Conservation (phyloP, 2,888 invertebrate genomes). For the Maniola hyperantus region DNA sequence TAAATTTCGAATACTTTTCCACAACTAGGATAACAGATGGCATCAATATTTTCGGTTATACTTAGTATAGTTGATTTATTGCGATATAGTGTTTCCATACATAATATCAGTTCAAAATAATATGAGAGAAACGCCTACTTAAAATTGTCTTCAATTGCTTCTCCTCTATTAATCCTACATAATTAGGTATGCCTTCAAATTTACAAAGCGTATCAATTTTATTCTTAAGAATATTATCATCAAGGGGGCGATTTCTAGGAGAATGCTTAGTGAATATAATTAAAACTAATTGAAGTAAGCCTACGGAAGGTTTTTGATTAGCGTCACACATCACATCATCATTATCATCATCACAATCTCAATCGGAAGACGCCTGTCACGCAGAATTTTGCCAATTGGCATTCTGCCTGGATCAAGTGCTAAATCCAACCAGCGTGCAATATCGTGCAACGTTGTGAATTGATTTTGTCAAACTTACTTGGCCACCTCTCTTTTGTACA, state of each 20-base stretch:
- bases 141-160: conserved; percentile 13
- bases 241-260: conserved; percentile 24
- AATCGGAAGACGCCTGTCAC: not conserved
- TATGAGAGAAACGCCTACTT: not conserved
- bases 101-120: not conserved
- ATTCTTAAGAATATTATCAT: conserved; percentile 22
- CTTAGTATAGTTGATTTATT: not conserved
- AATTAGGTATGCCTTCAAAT: conserved; percentile 28
- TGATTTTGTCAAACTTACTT: not conserved
- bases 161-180: conserved; percentile 26
- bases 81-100: not conserved
- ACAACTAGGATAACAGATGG: not conserved
- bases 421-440: not conserved
- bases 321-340: not conserved
- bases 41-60: not conserved
- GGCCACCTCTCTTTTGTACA: no score
- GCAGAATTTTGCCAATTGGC: not conserved
- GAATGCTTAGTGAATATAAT: conserved; percentile 22
- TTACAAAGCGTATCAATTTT: conserved; percentile 33
- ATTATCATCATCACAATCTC: not conserved
- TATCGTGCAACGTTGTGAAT: not conserved
- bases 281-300: conserved; percentile 30
- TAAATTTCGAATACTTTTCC: not conserved
- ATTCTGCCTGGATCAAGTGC: not conserved
- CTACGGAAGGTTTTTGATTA: conserved; percentile 39